Base-by-base conservation (phyloP, 2,888 invertebrate genomes). In the Tetheella fluctuosa region DNA sequence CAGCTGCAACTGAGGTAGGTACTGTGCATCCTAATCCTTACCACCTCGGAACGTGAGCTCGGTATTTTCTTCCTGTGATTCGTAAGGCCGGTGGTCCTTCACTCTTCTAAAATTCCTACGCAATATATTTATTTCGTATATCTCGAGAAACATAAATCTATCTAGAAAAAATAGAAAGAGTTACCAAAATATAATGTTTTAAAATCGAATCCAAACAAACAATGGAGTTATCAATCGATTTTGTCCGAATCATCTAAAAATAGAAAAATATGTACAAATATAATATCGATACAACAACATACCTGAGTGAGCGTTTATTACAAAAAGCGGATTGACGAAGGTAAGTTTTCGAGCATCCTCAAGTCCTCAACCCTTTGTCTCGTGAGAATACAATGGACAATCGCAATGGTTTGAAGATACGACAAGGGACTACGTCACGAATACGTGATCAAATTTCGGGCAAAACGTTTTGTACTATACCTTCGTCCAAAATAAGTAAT, bases 381-480 rank as follows among this genome's bases (percentile, higher is more conserved):
- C 91, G 74, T 67, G 90, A 84, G 91, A 89, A 84, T 86, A 91
- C 90, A 91, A 90, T 89, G 88, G 91, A 88, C 90, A 89, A 88
- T 88, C 83, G 90, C 85, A 85, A 89, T 88, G 86, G 85, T 84
- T 88, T 80, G 80, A 85, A 86, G 89, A 91, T 83, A 84, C 88
- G 91, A 91, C 90, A 91, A 86, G 88, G 89, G 88, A 90, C 85
- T 85, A 78, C 77, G 67, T 78, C 73, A 76, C 77, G 76, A 74
- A 76, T 89, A 92, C 92, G 92, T 92, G 91, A 92, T 90, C 90
- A 90, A 92, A 91, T 90, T 92, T 89, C 83, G 81, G 86, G 85
- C 84, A 85, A 88, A 90, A 90, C 86, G 86, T 89, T 90, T 89
- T 87, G 88, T 79, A 83, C 81, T 76, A 79, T 83, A 83, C 80